Conservation (phyloP, 2,113 vertebrate genomes). For the Brienomyrus brachyistius region DNA sequence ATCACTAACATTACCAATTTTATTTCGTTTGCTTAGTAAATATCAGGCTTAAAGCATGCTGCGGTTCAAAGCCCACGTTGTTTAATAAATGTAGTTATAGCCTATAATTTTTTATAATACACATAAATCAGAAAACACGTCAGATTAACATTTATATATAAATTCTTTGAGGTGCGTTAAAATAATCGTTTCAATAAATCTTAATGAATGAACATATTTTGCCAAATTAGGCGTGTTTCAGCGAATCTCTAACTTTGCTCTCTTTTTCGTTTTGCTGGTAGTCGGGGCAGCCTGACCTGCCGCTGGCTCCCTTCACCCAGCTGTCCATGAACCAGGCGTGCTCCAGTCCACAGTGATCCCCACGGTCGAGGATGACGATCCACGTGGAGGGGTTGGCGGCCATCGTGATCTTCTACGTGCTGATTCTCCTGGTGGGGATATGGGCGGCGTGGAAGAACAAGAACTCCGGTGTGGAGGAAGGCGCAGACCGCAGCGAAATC, state of each 20-base stretch:
- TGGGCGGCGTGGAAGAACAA: constrained; percentile 99
- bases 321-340: constrained; percentile 66
- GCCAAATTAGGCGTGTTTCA: not conserved
- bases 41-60: not conserved
- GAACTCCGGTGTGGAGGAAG: constrained; percentile 62
- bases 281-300: not conserved
- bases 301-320: constrained; percentile 25
- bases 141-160: not conserved
- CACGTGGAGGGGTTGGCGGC: constrained; percentile 86
- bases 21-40: not conserved
- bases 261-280: not conserved
- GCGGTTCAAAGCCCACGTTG: not conserved
- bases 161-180: not conserved
- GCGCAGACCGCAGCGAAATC: constrained; percentile 72
- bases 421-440: constrained; percentile 88
- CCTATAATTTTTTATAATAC: not conserved
- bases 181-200: not conserved
- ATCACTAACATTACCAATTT: not conserved
- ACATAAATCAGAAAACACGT: not conserved
- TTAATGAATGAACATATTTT: not conserved
- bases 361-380: constrained; percentile 67
- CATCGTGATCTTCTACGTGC: constrained; percentile 84
- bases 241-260: not conserved
- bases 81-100: not conserved
- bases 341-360: constrained; percentile 42